Conservation (phyloP, 2,888 invertebrate genomes). For the Pheosia tremula region DNA sequence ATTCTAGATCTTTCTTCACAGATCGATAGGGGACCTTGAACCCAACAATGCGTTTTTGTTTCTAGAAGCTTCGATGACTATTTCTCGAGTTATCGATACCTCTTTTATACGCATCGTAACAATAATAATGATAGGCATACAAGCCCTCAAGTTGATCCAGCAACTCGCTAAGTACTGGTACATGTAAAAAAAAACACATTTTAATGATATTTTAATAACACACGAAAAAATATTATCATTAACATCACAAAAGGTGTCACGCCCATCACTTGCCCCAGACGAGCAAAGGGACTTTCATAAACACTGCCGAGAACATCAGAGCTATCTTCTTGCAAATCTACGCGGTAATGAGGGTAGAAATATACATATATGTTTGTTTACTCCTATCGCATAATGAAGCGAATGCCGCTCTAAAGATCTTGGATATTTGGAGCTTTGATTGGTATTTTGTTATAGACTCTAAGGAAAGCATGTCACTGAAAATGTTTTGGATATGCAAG, state of each 20-base stretch:
- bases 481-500: neutral
- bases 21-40: too few relatives aligned
- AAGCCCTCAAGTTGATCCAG: too few relatives aligned
- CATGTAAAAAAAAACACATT: too few relatives aligned
- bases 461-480: neutral
- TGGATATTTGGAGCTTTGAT: constrained; percentile 13
- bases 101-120: too few relatives aligned
- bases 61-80: too few relatives aligned
- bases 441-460: neutral
- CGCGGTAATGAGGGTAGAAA: constrained; percentile 48
- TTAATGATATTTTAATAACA: neutral
- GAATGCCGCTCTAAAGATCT: constrained; percentile 20
- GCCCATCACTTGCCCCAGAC: constrained; percentile 50
- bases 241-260: neutral
- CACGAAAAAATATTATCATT: neutral
- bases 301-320: constrained; percentile 41
- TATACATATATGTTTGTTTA: constrained; percentile 35
- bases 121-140: too few relatives aligned
- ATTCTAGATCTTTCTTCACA: too few relatives aligned
- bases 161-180: neutral
- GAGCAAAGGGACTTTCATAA: constrained; percentile 48
- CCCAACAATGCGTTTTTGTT: too few relatives aligned
- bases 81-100: too few relatives aligned
- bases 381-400: constrained; percentile 20
- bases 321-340: constrained; percentile 56